Percentiles rank a stretch among this genome's conserved stretches.
These are phyloP conservation scores for Drosophila sturtevanti DNA, from an alignment of 1,140 invertebrate species.

Conservation along the genomic window DNA sequence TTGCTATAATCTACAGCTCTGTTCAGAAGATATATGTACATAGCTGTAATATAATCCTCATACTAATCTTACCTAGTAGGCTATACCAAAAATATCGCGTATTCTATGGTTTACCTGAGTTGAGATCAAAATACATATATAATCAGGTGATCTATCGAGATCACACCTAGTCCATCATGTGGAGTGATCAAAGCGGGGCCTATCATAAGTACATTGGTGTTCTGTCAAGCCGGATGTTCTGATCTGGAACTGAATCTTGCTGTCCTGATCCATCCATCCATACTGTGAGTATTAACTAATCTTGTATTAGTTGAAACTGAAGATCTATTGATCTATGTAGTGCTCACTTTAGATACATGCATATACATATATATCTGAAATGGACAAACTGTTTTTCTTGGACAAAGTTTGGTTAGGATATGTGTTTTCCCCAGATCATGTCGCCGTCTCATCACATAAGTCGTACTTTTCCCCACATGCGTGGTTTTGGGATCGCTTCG, in stretches of 20 bases:
- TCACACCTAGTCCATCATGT: constrained; percentile 47
- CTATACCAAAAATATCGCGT: neutral
- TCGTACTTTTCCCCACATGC: constrained; percentile 35
- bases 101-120: constrained; percentile 11
- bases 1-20: neutral
- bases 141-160: constrained; percentile 34
- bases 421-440: constrained; percentile 57
- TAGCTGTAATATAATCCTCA: constrained; percentile 4
- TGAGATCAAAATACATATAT: neutral
- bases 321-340: constrained; percentile 7
- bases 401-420: constrained; percentile 59
- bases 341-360: constrained; percentile 1
- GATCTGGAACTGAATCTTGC: neutral
- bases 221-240: constrained; percentile 14
- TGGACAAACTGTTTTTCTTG: constrained; percentile 30
- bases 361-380: constrained; percentile 56
- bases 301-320: neutral
- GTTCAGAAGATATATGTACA: too few species aligned
- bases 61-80: constrained; percentile 6
- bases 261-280: constrained; percentile 21
- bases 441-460: constrained; percentile 37
- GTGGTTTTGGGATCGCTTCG: neutral
- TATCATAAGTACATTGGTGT: neutral
- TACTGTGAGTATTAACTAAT: constrained; percentile 34
- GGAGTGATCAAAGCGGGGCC: constrained; percentile 18